phyloP scores from a whole-genome alignment of 2,797 vertebrate species.

The Neoniphon sammara region DNA sequence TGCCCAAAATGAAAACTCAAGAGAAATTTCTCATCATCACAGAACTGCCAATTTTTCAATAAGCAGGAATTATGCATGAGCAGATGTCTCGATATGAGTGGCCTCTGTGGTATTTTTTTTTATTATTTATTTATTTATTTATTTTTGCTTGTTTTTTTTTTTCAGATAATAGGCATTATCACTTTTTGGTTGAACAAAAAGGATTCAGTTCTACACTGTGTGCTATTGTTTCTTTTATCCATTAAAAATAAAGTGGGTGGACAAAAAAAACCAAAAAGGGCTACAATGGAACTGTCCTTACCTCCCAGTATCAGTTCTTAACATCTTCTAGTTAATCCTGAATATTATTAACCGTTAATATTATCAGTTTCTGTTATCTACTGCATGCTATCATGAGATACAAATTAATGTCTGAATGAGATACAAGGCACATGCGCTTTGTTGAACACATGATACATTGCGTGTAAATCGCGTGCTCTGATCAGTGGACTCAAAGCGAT shows the following conservation, averaged over 20 bases:
- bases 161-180: slow-evolving; percentile 58
- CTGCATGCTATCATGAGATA: slow-evolving; percentile 37
- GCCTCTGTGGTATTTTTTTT: slow-evolving; percentile 44
- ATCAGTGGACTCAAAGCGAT: slow-evolving; percentile 33
- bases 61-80: slow-evolving; percentile 82
- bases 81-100: slow-evolving; percentile 77
- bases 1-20: slow-evolving; percentile 72
- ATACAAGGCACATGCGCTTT: slow-evolving; percentile 50
- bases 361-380: slow-evolving; percentile 24
- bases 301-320: slow-evolving; percentile 16
- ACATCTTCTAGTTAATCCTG: slow-evolving; percentile 29
- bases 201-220: slow-evolving; percentile 29
- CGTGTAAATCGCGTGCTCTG: slow-evolving; percentile 50
- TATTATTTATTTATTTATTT: too few species aligned
- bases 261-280: slow-evolving; percentile 28
- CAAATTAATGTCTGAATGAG: slow-evolving; percentile 26
- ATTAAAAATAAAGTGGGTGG: slow-evolving; percentile 47
- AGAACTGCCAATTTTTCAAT: slow-evolving; percentile 77
- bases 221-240: slow-evolving; percentile 60
- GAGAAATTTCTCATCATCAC: slow-evolving; percentile 75
- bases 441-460: slow-evolving; percentile 21
- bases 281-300: slow-evolving; percentile 31
- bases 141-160: slow-evolving; percentile 25
- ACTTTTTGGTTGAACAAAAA: slow-evolving; percentile 49
- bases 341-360: slow-evolving; percentile 15